Conservation (phyloP, 2,888 invertebrate species). For the Boloria selene region DNA sequence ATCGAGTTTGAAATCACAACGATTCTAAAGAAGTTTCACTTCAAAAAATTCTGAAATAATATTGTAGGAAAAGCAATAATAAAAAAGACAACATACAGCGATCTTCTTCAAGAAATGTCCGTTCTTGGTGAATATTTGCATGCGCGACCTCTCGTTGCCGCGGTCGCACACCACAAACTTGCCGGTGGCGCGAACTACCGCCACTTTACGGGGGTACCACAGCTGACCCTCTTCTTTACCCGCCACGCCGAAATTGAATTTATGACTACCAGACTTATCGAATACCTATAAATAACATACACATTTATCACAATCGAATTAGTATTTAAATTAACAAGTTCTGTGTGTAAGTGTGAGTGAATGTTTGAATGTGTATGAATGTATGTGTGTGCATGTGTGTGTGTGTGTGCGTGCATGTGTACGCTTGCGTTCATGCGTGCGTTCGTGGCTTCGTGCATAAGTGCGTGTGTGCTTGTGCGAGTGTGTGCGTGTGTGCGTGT, state of each 20-base stretch:
- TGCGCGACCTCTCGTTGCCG: constrained; percentile 96
- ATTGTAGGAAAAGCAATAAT: neutral
- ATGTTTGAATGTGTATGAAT: too few species aligned
- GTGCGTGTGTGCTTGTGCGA: too few species aligned
- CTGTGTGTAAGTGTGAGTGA: too few species aligned
- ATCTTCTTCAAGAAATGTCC: constrained; percentile 98
- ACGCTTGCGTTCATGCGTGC: too few species aligned
- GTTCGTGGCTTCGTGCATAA: too few species aligned
- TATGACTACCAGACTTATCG: constrained; percentile 95
- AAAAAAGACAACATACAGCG: constrained; percentile 75
- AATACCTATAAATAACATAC: constrained; percentile 86
- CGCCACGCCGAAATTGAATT: constrained; percentile 96
- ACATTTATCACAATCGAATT: neutral
- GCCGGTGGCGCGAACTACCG: constrained; percentile 92
- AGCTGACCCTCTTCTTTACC: constrained; percentile 98
- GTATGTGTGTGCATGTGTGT: too few species aligned
- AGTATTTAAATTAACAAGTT: too few species aligned
- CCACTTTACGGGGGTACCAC: constrained; percentile 98
- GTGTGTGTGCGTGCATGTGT: too few species aligned
- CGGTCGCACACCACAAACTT: constrained; percentile 99
- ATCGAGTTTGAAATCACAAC: too few species aligned
- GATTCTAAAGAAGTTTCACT: too few species aligned
- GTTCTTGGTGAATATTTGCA: constrained; percentile 98
- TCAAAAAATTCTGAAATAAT: too few species aligned
- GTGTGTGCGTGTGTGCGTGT: too few species aligned